A percentile compares a stretch with the other conserved stretches of the same genome.
Evolutionary conservation across 1,140 invertebrate species (phyloP).

Genomic region (Mya arenaria): DNA sequence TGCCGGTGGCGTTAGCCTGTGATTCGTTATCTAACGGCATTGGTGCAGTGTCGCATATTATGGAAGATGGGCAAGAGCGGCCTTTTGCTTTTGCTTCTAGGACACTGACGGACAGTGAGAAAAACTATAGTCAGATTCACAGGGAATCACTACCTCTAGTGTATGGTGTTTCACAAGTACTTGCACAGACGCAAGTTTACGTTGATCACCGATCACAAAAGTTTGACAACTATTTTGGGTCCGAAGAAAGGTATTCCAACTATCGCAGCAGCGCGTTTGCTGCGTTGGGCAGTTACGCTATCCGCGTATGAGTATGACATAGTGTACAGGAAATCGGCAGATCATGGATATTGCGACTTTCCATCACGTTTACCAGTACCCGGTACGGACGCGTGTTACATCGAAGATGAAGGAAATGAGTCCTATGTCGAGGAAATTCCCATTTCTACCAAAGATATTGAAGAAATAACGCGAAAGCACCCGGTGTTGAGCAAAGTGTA

Average conservation of each 20-base stretch:
- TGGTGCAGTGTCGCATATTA: constrained; percentile 59
- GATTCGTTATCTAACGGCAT: constrained; percentile 53
- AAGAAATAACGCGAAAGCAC: no score
- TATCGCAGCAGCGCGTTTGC: constrained; percentile 67
- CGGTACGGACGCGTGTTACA: no score
- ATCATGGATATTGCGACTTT: constrained; percentile 37
- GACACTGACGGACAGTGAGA: constrained; percentile 60
- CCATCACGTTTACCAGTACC: constrained; percentile 45
- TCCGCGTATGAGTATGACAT: constrained; percentile 66
- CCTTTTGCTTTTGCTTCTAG: constrained; percentile 29
- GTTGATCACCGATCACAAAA: no score
- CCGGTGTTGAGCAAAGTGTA: no score
- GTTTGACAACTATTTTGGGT: constrained; percentile 76
- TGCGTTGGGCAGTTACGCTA: constrained; percentile 63
- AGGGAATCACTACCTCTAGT: constrained; percentile 80
- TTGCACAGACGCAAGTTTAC: constrained; percentile 74
- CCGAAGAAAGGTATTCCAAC: constrained; percentile 73
- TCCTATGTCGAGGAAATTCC: no score
- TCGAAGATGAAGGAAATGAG: no score
- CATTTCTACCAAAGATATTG: no score
- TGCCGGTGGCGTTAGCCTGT: constrained; percentile 16
- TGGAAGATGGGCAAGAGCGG: constrained; percentile 28
- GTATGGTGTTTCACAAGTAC: constrained; percentile 80
- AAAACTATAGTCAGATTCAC: constrained; percentile 81
- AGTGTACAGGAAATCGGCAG: constrained; percentile 31